These are phyloP conservation scores for Crossaster papposus DNA, from an alignment of 53 echinoderm and acorn worm genomes.

Conservation along the genomic window DNA sequence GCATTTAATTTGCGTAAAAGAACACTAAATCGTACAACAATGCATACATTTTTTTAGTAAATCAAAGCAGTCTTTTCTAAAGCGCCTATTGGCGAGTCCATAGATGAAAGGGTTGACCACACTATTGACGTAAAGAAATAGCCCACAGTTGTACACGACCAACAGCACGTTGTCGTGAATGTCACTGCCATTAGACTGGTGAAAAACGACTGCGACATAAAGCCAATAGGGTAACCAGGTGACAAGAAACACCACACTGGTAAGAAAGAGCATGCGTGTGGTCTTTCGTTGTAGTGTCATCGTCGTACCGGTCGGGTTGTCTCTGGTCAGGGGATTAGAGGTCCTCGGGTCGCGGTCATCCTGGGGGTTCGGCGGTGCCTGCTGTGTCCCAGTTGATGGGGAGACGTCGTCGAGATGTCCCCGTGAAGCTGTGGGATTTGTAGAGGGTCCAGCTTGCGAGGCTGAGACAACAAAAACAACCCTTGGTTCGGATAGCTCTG, in stretches of 20 bases:
- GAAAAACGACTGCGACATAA: not conserved
- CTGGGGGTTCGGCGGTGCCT: not conserved
- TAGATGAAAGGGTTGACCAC: constrained; percentile 35
- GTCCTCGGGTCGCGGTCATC: not conserved
- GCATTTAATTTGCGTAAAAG: no score
- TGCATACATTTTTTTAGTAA: constrained; percentile 11
- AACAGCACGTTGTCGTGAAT: not conserved
- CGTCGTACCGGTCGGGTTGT: not conserved
- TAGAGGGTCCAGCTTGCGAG: no score
- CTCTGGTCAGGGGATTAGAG: not conserved
- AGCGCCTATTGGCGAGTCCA: constrained; percentile 7
- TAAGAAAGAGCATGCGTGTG: constrained; percentile 18
- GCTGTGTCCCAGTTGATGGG: not conserved
- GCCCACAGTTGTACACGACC: constrained; percentile 25
- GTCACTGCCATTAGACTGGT: not conserved
- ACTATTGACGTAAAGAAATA: constrained; percentile 4
- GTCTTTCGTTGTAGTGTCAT: constrained; percentile 21
- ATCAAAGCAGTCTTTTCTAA: constrained; percentile 8
- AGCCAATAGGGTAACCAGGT: constrained; percentile 31
- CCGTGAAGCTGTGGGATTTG: not conserved
- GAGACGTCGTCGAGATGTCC: no score
- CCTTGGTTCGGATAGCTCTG: no score
- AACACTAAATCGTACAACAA: not conserved
- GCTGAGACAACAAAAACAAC: no score
- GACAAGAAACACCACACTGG: constrained; percentile 29